Evolutionary conservation across 2,113 vertebrate genomes (phyloP).

Genomic region (Strigops habroptila): DNA sequence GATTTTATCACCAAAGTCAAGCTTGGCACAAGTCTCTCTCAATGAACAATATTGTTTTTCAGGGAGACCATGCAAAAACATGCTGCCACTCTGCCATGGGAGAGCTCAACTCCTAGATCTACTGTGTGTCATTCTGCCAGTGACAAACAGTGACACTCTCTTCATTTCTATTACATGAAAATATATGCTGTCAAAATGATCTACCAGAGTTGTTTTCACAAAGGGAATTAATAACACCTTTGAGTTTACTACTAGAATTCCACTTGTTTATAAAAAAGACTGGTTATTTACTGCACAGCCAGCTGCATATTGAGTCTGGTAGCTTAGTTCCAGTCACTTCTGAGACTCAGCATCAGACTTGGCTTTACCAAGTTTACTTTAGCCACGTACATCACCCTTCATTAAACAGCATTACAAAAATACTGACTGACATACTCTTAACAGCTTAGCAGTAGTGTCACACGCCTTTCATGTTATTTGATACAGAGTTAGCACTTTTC

Average conservation of each 20-base stretch:
- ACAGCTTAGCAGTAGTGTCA: neutral
- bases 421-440: neutral
- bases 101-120: neutral
- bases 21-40: neutral
- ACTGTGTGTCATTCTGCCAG: neutral
- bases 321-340: neutral
- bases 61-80: neutral
- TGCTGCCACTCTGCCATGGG: fast-evolving
- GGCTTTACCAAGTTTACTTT: neutral
- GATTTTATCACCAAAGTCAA: neutral
- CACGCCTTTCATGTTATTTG: neutral
- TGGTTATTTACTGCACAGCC: neutral
- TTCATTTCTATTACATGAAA: neutral
- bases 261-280: neutral
- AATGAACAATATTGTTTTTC: neutral
- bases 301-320: neutral
- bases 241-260: neutral
- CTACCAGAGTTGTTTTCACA: neutral
- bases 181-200: neutral
- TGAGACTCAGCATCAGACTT: neutral
- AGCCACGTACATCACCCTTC: neutral
- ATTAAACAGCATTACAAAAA: neutral
- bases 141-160: neutral
- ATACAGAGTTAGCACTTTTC: neutral
- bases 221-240: neutral